Percentiles rank a stretch among this genome's conserved stretches.
Evolutionary conservation across 2,888 invertebrate genomes (phyloP).

Genomic region (Papilio protenor): DNA sequence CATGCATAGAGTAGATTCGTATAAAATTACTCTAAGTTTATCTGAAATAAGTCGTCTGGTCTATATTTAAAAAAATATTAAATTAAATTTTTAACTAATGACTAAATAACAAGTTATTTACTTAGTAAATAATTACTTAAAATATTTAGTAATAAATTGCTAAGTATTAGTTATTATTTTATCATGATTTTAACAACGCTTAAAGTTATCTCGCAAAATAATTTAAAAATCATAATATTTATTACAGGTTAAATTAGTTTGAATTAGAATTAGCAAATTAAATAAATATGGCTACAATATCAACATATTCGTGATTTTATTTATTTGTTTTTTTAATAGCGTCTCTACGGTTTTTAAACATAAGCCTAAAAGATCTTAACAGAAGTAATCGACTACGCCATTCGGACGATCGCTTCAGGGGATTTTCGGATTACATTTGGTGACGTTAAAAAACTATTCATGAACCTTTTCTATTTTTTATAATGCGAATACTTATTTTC

Average conservation of each 20-base stretch:
- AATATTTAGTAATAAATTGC: too few species aligned
- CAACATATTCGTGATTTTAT: neutral
- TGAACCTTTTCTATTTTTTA: conserved; percentile 14
- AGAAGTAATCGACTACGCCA: conserved; percentile 70
- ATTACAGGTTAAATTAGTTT: neutral
- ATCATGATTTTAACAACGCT: neutral
- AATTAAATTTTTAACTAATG: too few species aligned
- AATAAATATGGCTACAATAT: neutral
- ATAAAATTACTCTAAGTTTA: conserved; percentile 10
- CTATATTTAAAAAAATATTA: too few species aligned
- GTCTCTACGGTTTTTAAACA: conserved; percentile 48
- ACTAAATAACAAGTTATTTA: too few species aligned
- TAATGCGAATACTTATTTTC: neutral
- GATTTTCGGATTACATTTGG: conserved; percentile 76
- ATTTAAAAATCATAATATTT: neutral
- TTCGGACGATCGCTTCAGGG: conserved; percentile 67
- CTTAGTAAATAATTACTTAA: too few species aligned
- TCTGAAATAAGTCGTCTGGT: too few species aligned
- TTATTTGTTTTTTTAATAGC: conserved; percentile 11
- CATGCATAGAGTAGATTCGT: conserved; percentile 48
- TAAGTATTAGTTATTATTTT: neutral
- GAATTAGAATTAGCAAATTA: neutral
- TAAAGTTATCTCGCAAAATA: neutral
- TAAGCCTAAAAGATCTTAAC: conserved; percentile 48
- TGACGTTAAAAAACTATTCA: conserved; percentile 52